phyloP scores from a whole-genome alignment of 2,797 vertebrate genomes.

The Pogoniulus pusillus region DNA sequence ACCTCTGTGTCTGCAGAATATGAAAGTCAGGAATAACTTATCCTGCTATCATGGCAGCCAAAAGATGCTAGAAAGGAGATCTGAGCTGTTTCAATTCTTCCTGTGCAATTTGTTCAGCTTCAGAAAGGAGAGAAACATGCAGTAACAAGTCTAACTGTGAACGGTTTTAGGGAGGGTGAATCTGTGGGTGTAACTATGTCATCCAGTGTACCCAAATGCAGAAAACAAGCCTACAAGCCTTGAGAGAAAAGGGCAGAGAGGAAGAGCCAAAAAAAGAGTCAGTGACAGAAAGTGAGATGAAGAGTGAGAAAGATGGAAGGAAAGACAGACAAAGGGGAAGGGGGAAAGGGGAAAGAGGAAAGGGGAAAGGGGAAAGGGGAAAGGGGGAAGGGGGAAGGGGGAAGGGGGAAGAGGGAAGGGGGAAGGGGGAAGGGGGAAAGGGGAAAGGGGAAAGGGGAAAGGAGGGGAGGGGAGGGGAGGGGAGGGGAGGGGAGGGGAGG shows the following conservation, averaged over 20 bases:
- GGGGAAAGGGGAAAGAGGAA: too few species aligned
- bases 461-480: too few species aligned
- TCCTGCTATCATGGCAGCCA: neutral
- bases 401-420: too few species aligned
- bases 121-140: conserved; percentile 39
- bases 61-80: neutral
- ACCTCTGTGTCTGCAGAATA: neutral
- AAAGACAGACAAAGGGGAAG: accelerated
- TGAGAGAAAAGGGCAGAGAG: neutral
- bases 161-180: conserved; percentile 45
- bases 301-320: too few species aligned
- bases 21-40: neutral
- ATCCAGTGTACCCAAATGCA: neutral
- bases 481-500: too few species aligned
- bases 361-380: neutral
- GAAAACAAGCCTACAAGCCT: neutral
- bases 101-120: neutral
- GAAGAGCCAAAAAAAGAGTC: neutral
- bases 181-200: conserved; percentile 51
- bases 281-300: neutral
- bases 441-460: accelerated
- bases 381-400: neutral
- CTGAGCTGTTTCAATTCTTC: neutral
- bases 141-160: conserved; percentile 37
- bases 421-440: too few species aligned